Evolutionary conservation across 2,888 invertebrate genomes (phyloP).

Genomic region (Nomada flava): DNA sequence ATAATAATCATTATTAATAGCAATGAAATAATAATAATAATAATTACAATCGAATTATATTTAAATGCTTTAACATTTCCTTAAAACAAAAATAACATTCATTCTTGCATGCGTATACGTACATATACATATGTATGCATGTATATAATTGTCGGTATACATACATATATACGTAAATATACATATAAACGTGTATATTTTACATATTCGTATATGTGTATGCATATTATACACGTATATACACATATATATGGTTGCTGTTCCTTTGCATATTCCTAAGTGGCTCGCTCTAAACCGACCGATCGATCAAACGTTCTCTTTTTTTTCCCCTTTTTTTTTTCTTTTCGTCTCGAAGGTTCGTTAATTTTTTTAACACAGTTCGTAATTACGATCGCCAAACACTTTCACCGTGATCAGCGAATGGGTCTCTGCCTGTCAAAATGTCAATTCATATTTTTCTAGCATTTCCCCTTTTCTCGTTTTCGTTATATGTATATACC

Average conservation of each 20-base stretch:
- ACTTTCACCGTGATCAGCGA: constrained; percentile 61
- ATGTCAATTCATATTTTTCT: not conserved
- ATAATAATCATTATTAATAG: constrained; percentile 56
- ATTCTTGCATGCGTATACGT: constrained; percentile 61
- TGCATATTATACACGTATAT: constrained; percentile 26
- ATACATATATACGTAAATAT: constrained; percentile 14
- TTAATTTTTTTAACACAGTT: constrained; percentile 52
- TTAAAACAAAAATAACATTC: constrained; percentile 69
- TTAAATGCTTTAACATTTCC: constrained; percentile 72
- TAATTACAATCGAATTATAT: constrained; percentile 68
- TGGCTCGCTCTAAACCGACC: constrained; percentile 46
- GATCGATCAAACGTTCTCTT: constrained; percentile 49
- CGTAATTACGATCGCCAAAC: constrained; percentile 51
- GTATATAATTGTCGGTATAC: constrained; percentile 16
- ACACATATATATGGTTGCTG: constrained; percentile 26
- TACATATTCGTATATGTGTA: not conserved
- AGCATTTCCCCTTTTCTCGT: not conserved
- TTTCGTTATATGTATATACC: constrained; percentile 20
- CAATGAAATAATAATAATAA: constrained; percentile 51
- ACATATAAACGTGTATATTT: constrained; percentile 6
- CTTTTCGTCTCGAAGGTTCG: constrained; percentile 24
- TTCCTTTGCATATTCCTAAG: constrained; percentile 31
- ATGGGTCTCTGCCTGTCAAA: constrained; percentile 19
- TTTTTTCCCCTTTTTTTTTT: not conserved
- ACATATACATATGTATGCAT: constrained; percentile 43